Conservation (phyloP, 2,888 invertebrate species). For the Lissocephala sabroskyi region DNA sequence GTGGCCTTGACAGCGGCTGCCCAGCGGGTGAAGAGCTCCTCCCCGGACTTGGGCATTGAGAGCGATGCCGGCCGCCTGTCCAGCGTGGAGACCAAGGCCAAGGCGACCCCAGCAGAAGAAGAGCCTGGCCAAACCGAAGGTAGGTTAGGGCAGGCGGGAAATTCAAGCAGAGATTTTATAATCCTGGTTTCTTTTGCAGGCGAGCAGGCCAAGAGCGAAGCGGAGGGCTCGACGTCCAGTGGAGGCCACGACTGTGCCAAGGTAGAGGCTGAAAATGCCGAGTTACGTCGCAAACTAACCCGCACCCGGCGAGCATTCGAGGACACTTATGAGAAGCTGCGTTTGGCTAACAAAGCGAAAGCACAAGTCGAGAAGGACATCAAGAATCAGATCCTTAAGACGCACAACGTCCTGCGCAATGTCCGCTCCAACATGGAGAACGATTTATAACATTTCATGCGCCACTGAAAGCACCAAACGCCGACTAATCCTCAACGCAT, state of each 20-base stretch:
- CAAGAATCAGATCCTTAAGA: constrained; percentile 85
- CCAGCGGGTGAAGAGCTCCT: constrained; percentile 74
- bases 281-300: constrained; percentile 80
- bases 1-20: constrained; percentile 15
- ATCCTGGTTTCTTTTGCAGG: constrained; percentile 9
- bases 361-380: constrained; percentile 88
- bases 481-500: no score
- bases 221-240: constrained; percentile 2
- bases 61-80: constrained; percentile 82
- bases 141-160: constrained; percentile 12
- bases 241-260: constrained; percentile 71
- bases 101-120: no score
- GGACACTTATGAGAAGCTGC: constrained; percentile 83
- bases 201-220: constrained; percentile 4
- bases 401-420: constrained; percentile 82
- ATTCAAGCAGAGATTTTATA: no score
- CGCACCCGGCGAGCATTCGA: constrained; percentile 83
- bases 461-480: constrained; percentile 14
- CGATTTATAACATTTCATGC: constrained; percentile 60
- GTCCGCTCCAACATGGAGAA: constrained; percentile 82
- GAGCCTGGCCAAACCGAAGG: no score
- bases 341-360: constrained; percentile 84
- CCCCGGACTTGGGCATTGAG: constrained; percentile 92
- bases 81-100: constrained; percentile 71
- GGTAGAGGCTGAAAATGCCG: constrained; percentile 79